Evolutionary conservation across 1,140 invertebrate species (phyloP), one percentile per base, ranked within the genome.

Genomic region (Lanistes nyassanus): DNA sequence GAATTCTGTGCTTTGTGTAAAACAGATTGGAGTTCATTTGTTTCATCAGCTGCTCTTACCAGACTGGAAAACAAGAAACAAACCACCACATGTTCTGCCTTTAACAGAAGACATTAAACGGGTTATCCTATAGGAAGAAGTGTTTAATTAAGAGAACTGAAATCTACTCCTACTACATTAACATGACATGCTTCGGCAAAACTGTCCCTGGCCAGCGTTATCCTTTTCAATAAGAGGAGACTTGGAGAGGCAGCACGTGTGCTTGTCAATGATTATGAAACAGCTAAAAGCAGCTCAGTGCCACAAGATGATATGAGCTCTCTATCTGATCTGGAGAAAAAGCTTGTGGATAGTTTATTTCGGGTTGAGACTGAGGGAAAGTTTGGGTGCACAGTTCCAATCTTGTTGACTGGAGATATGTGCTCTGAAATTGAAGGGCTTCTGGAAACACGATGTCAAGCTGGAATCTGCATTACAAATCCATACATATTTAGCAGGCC

Each of bases 281-380:
- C 47, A 42, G 62, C n/a, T n/a, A n/a, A n/a, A n/a, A n/a, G n/a
- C n/a, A n/a, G n/a, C n/a, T n/a, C n/a, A n/a, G n/a, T n/a, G n/a
- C n/a, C n/a, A n/a, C n/a, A n/a, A n/a, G n/a, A n/a, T n/a, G n/a
- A n/a, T n/a, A n/a, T n/a, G n/a, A n/a, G n/a, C n/a, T n/a, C n/a
- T n/a, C n/a, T n/a, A n/a, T n/a, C n/a, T n/a, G n/a, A n/a, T n/a
- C n/a, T n/a, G n/a, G n/a, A n/a, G n/a, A n/a, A n/a, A n/a, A n/a
- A n/a, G n/a, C n/a, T n/a, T n/a, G n/a, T n/a, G n/a, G n/a, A n/a
- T n/a, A n/a, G n/a, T n/a, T n/a, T n/a, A n/a, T n/a, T n/a, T n/a
- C n/a, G n/a, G n/a, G n/a, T 72, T n/a, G 74, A 79, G 55, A 76
- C 76, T 29, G 6, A 29, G 7, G 77, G 73, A 9, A 72, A 72